A percentile compares a stretch with the other conserved stretches of the same genome.
phyloP scores from a whole-genome alignment of 2,888 invertebrate genomes.

The Chesias legatella region DNA sequence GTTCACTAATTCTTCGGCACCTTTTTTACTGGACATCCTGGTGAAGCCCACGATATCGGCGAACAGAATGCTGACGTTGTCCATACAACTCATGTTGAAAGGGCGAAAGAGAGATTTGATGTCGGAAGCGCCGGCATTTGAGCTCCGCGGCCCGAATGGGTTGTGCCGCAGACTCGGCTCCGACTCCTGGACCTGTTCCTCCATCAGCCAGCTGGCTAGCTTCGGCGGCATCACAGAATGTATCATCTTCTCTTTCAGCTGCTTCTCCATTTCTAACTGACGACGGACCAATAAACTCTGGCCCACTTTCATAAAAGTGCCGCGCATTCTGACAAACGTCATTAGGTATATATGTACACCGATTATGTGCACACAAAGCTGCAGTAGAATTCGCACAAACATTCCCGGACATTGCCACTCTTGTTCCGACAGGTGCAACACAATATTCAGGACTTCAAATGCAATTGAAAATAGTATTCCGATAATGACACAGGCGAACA shows the following conservation, averaged over 20 bases:
- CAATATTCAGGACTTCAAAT: constrained; percentile 88
- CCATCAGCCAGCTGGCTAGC: constrained; percentile 91
- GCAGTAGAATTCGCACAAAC: constrained; percentile 87
- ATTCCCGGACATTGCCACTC: constrained; percentile 81
- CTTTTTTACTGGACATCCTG: constrained; percentile 97
- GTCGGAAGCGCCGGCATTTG: constrained; percentile 82
- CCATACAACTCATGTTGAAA: constrained; percentile 98
- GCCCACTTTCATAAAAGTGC: constrained; percentile 97
- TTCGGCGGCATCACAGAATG: constrained; percentile 98
- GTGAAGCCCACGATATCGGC: constrained; percentile 99
- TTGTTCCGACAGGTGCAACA: constrained; percentile 69
- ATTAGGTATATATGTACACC: constrained; percentile 96
- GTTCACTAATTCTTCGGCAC: constrained; percentile 96
- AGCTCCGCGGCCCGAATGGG: constrained; percentile 66
- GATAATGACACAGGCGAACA: constrained; percentile 90
- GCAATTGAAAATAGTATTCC: constrained; percentile 90
- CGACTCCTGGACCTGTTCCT: constrained; percentile 84
- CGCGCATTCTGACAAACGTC: constrained; percentile 95
- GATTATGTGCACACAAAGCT: constrained; percentile 93
- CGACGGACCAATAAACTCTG: constrained; percentile 93
- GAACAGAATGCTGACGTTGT: constrained; percentile 96
- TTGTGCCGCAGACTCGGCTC: constrained; percentile 74
- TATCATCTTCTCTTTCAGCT: constrained; percentile 97
- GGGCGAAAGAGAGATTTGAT: constrained; percentile 93
- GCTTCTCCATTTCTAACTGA: constrained; percentile 95